A percentile compares a stretch with the other conserved stretches of the same genome.
phyloP scores from a whole-genome alignment of 2,113 vertebrate species.

The Brachypteracias leptosomus region DNA sequence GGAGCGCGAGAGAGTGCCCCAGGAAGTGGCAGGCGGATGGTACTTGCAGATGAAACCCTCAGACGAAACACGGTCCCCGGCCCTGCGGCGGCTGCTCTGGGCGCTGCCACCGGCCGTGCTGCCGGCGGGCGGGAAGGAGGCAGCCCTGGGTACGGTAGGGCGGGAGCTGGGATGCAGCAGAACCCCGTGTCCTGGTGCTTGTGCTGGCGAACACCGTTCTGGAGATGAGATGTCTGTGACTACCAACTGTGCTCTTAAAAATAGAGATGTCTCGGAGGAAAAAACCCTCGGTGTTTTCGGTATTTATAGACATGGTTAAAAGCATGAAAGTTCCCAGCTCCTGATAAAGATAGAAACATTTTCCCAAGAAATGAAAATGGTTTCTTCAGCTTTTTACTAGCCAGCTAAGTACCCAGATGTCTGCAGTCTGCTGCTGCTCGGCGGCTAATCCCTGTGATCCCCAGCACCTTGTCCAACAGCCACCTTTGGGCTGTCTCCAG shows the following conservation, averaged over 20 bases:
- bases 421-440: background rate
- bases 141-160: background rate
- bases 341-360: background rate
- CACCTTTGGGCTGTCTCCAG: background rate
- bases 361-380: background rate
- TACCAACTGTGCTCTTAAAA: background rate
- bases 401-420: background rate
- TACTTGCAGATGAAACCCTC: background rate
- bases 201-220: background rate
- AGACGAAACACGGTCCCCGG: rapidly evolving
- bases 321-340: background rate
- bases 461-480: background rate
- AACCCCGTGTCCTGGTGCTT: background rate
- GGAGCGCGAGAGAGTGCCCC: background rate
- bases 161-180: background rate
- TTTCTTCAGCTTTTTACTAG: background rate
- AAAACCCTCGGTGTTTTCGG: background rate
- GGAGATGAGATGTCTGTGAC: background rate
- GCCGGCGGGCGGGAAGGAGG: background rate
- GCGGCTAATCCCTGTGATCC: background rate
- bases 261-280: constrained; percentile 1
- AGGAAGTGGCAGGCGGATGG: background rate
- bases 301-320: constrained; percentile 28
- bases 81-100: background rate
- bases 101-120: rapidly evolving